Conservation (phyloP, 2,888 invertebrate genomes). For the Phania funesta region DNA sequence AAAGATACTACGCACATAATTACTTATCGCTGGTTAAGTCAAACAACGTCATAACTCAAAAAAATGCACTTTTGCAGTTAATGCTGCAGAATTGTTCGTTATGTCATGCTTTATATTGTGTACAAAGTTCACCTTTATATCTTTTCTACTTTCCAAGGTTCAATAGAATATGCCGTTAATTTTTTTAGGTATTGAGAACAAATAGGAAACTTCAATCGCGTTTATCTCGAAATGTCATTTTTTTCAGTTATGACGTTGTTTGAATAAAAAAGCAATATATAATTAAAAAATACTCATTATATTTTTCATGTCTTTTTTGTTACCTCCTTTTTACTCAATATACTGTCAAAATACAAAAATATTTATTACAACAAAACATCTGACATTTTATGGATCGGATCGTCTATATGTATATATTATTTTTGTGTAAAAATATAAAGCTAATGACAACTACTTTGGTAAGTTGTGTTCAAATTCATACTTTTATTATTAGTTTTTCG, state of each 20-base stretch:
- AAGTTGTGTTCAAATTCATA: conserved; percentile 82
- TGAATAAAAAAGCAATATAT: conserved; percentile 2
- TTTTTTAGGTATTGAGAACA: no score
- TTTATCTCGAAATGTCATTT: not conserved
- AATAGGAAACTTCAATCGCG: not conserved
- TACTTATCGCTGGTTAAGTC: no score
- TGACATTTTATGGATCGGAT: conserved; percentile 51
- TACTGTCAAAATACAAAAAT: conserved; percentile 41
- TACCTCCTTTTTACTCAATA: conserved; percentile 43
- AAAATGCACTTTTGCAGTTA: no score
- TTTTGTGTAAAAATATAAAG: conserved; percentile 81
- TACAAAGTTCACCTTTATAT: no score
- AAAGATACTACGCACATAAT: no score
- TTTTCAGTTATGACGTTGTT: not conserved
- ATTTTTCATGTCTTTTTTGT: conserved; percentile 55
- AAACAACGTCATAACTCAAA: no score
- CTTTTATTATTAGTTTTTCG: conserved; percentile 18
- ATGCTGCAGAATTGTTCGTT: no score
- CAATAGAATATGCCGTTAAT: no score
- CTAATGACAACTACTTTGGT: conserved; percentile 99
- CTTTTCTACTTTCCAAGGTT: no score
- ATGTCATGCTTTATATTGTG: no score
- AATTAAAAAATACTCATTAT: conserved; percentile 51
- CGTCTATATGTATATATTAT: conserved; percentile 34
- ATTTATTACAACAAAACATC: conserved; percentile 38